Base-by-base conservation (phyloP, 2,113 vertebrate genomes). In the Pelobates fuscus region DNA sequence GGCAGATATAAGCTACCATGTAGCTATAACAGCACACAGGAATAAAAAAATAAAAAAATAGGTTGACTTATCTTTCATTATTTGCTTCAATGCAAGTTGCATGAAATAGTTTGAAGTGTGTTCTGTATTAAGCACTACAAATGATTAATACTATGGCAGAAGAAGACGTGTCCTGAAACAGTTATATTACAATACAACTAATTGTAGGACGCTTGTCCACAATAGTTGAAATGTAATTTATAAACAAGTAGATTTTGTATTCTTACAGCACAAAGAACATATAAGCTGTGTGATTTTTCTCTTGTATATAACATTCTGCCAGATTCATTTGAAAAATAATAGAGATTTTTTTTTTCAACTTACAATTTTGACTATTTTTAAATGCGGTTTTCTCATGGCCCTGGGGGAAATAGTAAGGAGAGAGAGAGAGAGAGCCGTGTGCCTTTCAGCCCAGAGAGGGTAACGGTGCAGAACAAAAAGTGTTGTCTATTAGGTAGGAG, bases 401-500 rank as follows among this genome's bases (percentile, higher is more conserved):
- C 84, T 77, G 71, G 77, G 86, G 86, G 84, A 88, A 81, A 68
- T 1, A 1, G 78, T 71, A 69, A 78, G 70, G 84, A 85, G 84
- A n/a, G n/a, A n/a, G 43, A 49, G 60, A 65, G 65, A 55, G 62
- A 67, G 65, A 77, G 73, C 73, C 71, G 4, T 68, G 80, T 82
- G 83, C 85, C 84, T 89, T 83, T 85, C 84, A 89, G 82, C 84
- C 85, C 86, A 86, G 85, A 88, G 88, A 87, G 88, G 87, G 85
- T 85, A 89, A 92, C 89, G 89, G 88, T 90, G 91, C 89, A 90
- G 93, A 93, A 92, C 87, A 90, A 92, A 93, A 95, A 95, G 94
- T 94, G 89, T 94, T 93, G 92, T 92, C 92, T 93, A 93, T 92
- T 91, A 91, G 92, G 92, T 94, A 94, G 91, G 89, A 93, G 93